These are phyloP conservation scores for Aeoliscus strigatus DNA, from an alignment of 2,797 vertebrate species.

Conservation along the genomic window DNA sequence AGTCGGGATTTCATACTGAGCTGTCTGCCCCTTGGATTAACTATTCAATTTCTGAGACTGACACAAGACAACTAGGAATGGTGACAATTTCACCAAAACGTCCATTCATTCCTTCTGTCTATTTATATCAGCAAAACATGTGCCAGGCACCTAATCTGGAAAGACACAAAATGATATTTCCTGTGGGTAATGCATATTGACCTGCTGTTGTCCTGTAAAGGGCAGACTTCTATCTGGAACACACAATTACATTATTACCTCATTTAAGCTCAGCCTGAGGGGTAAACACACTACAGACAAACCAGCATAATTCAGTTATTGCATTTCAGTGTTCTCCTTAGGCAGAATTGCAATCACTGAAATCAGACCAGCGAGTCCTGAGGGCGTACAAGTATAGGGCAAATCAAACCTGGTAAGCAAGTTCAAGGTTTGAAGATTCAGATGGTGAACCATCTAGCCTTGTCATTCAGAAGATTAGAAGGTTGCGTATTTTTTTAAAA, in stretches of 20 bases:
- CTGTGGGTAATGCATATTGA: constrained; percentile 36
- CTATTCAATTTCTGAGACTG: constrained; percentile 8
- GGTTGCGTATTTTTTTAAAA: too few relatives aligned
- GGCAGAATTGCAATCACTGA: constrained; percentile 32
- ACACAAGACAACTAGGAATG: constrained; percentile 13
- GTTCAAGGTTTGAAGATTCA: too few relatives aligned
- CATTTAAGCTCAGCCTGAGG: constrained; percentile 68
- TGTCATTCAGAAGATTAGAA: too few relatives aligned
- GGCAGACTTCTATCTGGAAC: constrained; percentile 58
- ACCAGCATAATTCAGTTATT: constrained; percentile 57
- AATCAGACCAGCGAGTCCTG: constrained; percentile 30
- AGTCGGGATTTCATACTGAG: constrained; percentile 14
- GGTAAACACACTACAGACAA: constrained; percentile 58
- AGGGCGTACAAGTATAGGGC: constrained; percentile 13
- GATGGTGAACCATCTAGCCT: too few relatives aligned
- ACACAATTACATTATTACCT: constrained; percentile 73
- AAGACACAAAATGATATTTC: constrained; percentile 55
- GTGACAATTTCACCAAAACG: too few relatives aligned
- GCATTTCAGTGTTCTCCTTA: constrained; percentile 37
- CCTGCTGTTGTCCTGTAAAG: constrained; percentile 63
- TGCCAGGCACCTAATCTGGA: constrained; percentile 29
- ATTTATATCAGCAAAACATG: too few relatives aligned
- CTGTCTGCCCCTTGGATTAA: constrained; percentile 24
- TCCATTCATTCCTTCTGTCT: too few relatives aligned
- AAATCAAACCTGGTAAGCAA: neutral